Conservation (phyloP, 2,113 vertebrate species). For the Dasypus novemcinctus region DNA sequence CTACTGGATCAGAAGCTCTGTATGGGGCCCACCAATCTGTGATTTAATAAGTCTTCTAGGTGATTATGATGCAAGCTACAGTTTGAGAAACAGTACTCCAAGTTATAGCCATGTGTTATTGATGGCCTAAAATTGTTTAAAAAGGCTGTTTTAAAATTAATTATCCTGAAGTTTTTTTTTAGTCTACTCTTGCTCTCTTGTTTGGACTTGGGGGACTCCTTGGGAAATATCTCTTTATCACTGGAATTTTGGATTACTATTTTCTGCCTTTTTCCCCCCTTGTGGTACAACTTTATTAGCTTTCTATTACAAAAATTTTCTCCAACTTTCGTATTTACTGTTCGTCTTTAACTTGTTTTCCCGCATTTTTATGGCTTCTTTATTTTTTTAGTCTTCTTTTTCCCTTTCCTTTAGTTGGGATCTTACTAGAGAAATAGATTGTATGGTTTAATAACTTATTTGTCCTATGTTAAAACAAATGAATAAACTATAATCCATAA, state of each 20-base stretch:
- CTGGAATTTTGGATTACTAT: neutral
- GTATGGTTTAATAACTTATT: neutral
- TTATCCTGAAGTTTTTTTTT: neutral
- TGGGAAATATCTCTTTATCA: neutral
- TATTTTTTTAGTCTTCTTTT: too few relatives aligned
- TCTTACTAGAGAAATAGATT: neutral
- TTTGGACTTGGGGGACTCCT: neutral
- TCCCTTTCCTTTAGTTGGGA: neutral
- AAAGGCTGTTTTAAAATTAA: neutral
- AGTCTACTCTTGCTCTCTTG: neutral
- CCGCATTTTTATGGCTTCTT: neutral
- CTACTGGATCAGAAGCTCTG: neutral
- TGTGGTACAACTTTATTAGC: neutral
- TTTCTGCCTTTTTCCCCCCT: neutral
- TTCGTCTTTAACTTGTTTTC: neutral
- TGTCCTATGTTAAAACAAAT: neutral
- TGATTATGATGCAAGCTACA: too few relatives aligned
- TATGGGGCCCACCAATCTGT: neutral
- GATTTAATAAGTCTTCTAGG: too few relatives aligned
- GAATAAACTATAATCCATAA: neutral
- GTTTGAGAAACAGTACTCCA: neutral
- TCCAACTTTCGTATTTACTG: neutral
- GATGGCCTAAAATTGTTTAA: neutral
- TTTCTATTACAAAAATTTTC: slow-evolving; percentile 25
- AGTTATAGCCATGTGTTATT: neutral